These are phyloP conservation scores for Ameiurus melas DNA, from an alignment of 2,113 vertebrate genomes.

Conservation along the genomic window DNA sequence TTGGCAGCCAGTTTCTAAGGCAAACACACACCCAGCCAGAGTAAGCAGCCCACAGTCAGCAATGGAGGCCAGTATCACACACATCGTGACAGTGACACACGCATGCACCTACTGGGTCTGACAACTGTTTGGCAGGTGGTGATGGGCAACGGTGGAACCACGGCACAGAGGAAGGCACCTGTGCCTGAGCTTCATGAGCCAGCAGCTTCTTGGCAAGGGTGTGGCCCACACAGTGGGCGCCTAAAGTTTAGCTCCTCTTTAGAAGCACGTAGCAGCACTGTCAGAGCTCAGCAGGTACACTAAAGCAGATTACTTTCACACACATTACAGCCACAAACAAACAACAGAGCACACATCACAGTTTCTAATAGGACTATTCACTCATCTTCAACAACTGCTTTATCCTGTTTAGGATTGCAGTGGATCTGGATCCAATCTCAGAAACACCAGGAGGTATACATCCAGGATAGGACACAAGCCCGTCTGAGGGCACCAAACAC, in stretches of 20 bases:
- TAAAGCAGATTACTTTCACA: constrained; percentile 12
- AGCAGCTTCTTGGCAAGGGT: constrained; percentile 37
- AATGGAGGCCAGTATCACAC: constrained; percentile 48
- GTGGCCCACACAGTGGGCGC: constrained; percentile 34
- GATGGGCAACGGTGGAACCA: constrained; percentile 57
- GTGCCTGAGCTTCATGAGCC: constrained; percentile 50
- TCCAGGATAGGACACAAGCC: neutral
- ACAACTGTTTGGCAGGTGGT: constrained; percentile 68
- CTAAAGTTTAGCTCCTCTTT: constrained; percentile 55
- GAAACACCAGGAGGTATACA: neutral
- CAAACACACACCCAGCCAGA: constrained; percentile 1
- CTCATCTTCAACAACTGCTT: neutral
- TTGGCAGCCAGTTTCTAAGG: constrained; percentile 9
- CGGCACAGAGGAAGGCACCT: constrained; percentile 54
- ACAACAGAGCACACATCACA: constrained; percentile 5
- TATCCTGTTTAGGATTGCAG: neutral
- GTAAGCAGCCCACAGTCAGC: constrained; percentile 32
- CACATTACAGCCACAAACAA: constrained; percentile 5
- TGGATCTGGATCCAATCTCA: neutral
- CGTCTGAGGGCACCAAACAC: neutral
- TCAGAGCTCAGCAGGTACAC: constrained; percentile 54
- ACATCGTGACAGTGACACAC: constrained; percentile 49
- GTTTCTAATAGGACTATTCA: constrained; percentile 7
- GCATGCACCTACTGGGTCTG: constrained; percentile 63
- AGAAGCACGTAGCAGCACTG: constrained; percentile 52